Evolutionary conservation across 2,113 vertebrate species (phyloP).

Genomic region (Campylomormyrus tamandua): DNA sequence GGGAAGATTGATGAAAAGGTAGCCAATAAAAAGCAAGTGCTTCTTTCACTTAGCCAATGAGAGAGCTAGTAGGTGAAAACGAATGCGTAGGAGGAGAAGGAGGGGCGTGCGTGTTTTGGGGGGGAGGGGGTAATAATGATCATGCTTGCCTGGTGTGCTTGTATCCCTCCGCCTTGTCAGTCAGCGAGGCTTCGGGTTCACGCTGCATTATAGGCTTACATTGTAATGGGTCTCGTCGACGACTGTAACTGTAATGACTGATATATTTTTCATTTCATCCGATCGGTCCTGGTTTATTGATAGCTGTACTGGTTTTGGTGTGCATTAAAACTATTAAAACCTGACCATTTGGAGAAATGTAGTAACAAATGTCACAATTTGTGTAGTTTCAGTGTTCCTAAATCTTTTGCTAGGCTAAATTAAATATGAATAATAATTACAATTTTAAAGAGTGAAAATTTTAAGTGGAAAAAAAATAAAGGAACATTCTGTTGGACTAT

Average conservation of each 20-base stretch:
- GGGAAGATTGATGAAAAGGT: constrained; percentile 34
- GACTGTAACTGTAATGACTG: not conserved
- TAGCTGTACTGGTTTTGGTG: not conserved
- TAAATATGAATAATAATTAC: not conserved
- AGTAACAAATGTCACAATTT: not conserved
- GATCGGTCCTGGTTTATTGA: not conserved
- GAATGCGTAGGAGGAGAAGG: constrained; percentile 43
- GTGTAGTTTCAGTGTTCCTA: not conserved
- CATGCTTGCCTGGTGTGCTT: constrained; percentile 58
- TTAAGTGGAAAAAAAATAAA: not conserved
- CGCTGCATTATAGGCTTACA: not conserved
- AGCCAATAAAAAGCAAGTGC: constrained; percentile 43
- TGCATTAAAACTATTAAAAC: not conserved
- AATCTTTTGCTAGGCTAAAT: not conserved
- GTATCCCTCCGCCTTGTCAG: constrained; percentile 60
- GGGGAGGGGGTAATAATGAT: constrained; percentile 50
- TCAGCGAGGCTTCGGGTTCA: not conserved
- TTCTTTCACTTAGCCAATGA: constrained; percentile 40
- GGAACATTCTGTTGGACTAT: not conserved
- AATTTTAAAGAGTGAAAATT: not conserved
- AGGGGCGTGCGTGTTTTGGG: constrained; percentile 39
- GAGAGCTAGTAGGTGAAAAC: not conserved
- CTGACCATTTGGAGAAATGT: not conserved
- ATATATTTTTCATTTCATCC: not conserved
- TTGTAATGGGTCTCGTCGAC: not conserved